Evolutionary conservation across 2,888 invertebrate species (phyloP).

Genomic region (Crocallis elinguaria): DNA sequence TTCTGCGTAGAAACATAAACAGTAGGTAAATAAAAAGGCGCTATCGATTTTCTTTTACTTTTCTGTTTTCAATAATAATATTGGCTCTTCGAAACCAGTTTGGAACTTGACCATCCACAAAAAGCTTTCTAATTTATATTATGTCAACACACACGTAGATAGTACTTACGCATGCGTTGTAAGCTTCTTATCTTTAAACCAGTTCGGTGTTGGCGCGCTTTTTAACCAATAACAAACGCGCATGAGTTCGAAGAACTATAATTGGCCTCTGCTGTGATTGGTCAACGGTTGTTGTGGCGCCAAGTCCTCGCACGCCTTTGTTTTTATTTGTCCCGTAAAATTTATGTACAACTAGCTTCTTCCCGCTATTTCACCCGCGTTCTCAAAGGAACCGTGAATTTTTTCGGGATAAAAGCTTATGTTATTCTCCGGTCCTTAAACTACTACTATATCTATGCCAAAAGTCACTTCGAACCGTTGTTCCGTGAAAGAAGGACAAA

Average conservation of each 20-base stretch:
- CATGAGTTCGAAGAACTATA: constrained; percentile 74
- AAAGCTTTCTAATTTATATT: constrained; percentile 44
- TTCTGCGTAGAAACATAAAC: not conserved
- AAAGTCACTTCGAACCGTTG: no score
- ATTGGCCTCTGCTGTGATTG: constrained; percentile 70
- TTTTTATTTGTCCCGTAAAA: constrained; percentile 20
- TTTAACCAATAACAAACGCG: constrained; percentile 57
- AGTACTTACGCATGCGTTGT: constrained; percentile 48
- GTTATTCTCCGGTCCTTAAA: no score
- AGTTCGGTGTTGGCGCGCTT: constrained; percentile 66
- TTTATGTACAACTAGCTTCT: constrained; percentile 2
- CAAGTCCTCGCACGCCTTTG: constrained; percentile 29
- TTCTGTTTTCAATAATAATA: no score
- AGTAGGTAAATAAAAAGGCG: not conserved
- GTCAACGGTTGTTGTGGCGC: constrained; percentile 45
- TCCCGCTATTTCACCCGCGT: no score
- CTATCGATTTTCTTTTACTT: not conserved
- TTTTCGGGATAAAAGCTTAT: no score
- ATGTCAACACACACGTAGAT: constrained; percentile 38
- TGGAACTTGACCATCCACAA: constrained; percentile 9
- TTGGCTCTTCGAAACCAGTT: not conserved
- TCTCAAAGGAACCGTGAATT: no score
- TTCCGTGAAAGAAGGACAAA: no score
- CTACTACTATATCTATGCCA: no score
- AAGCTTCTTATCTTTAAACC: constrained; percentile 57